phyloP scores from a whole-genome alignment of 2,888 invertebrate species.

The Oscheius sp. region DNA sequence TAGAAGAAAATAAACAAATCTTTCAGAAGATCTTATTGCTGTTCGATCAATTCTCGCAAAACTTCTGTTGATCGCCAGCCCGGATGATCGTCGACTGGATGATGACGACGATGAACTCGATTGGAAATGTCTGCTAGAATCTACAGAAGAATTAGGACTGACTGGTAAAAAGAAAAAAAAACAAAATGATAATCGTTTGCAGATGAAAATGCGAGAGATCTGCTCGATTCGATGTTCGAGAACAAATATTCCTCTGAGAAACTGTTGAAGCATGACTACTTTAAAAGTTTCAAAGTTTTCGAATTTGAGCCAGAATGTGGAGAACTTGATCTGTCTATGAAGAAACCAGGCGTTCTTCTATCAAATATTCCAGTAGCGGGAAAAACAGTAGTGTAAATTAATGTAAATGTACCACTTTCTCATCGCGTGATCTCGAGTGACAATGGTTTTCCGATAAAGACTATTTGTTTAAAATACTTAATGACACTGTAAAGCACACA shows the following conservation, averaged over 20 bases:
- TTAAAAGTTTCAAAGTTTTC: background rate
- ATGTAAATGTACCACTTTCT: too few species aligned
- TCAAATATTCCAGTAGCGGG: too few species aligned
- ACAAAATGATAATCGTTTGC: background rate
- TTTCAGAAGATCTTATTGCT: slow-evolving; percentile 6
- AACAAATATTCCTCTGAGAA: background rate
- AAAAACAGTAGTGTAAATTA: too few species aligned
- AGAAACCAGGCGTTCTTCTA: too few species aligned
- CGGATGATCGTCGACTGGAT: background rate
- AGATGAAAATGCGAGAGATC: background rate
- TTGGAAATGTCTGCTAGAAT: slow-evolving; percentile 3
- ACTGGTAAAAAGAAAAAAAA: background rate
- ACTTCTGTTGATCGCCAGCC: background rate
- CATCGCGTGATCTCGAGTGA: too few species aligned
- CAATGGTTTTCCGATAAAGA: too few species aligned
- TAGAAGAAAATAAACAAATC: background rate
- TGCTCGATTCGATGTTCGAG: background rate
- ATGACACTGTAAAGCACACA: too few species aligned
- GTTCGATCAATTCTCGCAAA: slow-evolving; percentile 1
- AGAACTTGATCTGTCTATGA: background rate
- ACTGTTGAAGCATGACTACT: slow-evolving; percentile 2
- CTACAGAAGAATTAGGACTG: slow-evolving; percentile 1
- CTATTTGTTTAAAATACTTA: too few species aligned
- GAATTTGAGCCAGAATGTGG: background rate
- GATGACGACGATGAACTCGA: slow-evolving; percentile 1